Evolutionary conservation across 2,113 vertebrate genomes (phyloP).

Genomic region (Sitta europaea): DNA sequence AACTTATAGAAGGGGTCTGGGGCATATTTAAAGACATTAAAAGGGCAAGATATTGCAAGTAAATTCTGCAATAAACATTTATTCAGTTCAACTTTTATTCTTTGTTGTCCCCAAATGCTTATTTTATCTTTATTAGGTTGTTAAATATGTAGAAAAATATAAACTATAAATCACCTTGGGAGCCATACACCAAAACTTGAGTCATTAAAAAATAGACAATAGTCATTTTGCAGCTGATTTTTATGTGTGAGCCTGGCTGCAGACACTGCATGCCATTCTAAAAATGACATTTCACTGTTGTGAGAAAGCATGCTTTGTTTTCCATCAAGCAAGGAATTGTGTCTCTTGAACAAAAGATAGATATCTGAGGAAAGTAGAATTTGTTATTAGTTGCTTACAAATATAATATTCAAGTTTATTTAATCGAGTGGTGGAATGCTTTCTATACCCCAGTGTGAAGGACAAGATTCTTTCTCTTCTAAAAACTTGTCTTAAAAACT

Average conservation of each 20-base stretch:
- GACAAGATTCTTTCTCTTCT: not conserved
- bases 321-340: not conserved
- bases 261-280: not conserved
- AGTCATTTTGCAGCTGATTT: not conserved
- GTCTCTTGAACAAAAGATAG: not conserved
- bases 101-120: not conserved
- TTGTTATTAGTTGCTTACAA: not conserved
- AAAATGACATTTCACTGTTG: not conserved
- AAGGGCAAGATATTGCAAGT: not conserved
- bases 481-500: not conserved
- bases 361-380: not conserved
- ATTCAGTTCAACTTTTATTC: not conserved
- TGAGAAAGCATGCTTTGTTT: not conserved
- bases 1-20: not conserved
- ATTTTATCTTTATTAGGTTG: not conserved
- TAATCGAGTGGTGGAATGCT: not conserved
- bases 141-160: not conserved
- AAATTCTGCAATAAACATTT: not conserved
- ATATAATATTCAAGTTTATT: not conserved
- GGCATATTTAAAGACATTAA: not conserved
- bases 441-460: not conserved
- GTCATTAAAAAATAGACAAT: not conserved
- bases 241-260: not conserved
- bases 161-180: not conserved
- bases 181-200: not conserved